Percentiles rank a stretch among this genome's conserved stretches.
phyloP scores from a whole-genome alignment of 2,888 invertebrate species.

The Hermaeophaga mercurialis region DNA sequence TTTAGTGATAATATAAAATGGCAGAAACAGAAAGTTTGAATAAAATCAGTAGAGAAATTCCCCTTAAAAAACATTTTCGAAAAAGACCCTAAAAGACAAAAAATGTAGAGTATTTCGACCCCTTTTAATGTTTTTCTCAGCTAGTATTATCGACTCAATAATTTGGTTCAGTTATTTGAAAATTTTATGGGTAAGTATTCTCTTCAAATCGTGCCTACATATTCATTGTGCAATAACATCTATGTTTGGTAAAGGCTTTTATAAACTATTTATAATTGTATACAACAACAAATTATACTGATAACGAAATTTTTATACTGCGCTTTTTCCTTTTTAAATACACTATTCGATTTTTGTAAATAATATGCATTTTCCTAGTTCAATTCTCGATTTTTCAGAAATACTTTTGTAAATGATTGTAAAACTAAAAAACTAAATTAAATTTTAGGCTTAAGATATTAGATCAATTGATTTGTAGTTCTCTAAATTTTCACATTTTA shows the following conservation, averaged over 20 bases:
- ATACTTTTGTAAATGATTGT: constrained; percentile 9
- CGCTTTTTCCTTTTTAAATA: constrained; percentile 1
- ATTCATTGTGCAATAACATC: constrained; percentile 32
- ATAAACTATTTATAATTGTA: constrained; percentile 17
- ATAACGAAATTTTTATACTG: constrained; percentile 12
- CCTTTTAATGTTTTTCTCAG: too few relatives aligned
- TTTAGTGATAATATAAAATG: too few relatives aligned
- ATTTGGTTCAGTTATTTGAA: too few relatives aligned
- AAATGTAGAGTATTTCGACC: too few relatives aligned
- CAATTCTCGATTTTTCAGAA: constrained; percentile 17
- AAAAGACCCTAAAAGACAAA: too few relatives aligned
- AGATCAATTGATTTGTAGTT: constrained; percentile 40
- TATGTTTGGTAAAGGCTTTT: constrained; percentile 3
- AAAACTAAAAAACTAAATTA: constrained; percentile 10
- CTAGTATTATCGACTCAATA: too few relatives aligned
- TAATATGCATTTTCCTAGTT: constrained; percentile 32
- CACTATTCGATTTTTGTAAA: constrained; percentile 30
- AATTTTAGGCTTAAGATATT: constrained; percentile 35
- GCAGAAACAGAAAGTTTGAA: too few relatives aligned
- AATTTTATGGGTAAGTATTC: too few relatives aligned
- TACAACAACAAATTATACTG: constrained; percentile 32
- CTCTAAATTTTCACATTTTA: constrained; percentile 38
- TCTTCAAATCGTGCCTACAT: too few relatives aligned
- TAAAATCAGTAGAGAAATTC: too few relatives aligned
- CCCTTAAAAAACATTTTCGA: too few relatives aligned